Conservation (phyloP, 2,888 invertebrate genomes). For the Fissipunctia ypsillon region DNA sequence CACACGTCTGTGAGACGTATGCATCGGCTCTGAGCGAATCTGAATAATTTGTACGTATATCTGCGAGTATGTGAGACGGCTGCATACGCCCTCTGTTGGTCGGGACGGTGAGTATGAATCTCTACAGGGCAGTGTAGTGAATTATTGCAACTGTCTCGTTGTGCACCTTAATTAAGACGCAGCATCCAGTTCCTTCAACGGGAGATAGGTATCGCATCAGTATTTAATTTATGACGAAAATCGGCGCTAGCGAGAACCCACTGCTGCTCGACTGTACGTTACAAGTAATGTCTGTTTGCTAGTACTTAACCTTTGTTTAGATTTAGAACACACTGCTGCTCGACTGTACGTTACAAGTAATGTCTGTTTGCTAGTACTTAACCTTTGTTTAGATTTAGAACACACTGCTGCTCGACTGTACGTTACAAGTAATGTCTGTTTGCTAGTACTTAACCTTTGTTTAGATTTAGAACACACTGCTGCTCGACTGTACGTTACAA, state of each 20-base stretch:
- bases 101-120: not conserved
- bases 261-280: too few species aligned
- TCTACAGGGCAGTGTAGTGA: not conserved
- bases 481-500: too few species aligned
- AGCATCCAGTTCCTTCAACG: slow-evolving; percentile 3
- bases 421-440: too few species aligned
- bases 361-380: too few species aligned
- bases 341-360: too few species aligned
- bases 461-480: too few species aligned
- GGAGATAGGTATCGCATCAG: not conserved
- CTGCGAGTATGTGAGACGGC: not conserved
- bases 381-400: too few species aligned
- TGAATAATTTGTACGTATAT: slow-evolving; percentile 15
- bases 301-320: not conserved
- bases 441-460: too few species aligned
- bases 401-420: too few species aligned
- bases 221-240: not conserved
- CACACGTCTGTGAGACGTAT: slow-evolving; percentile 1
- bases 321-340: not conserved
- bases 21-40: not conserved
- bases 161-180: slow-evolving; percentile 20
- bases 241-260: too few species aligned
- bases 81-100: not conserved
- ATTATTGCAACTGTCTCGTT: not conserved
- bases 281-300: too few species aligned